phyloP scores from a whole-genome alignment of 2,113 vertebrate genomes.

The Sitta europaea region DNA sequence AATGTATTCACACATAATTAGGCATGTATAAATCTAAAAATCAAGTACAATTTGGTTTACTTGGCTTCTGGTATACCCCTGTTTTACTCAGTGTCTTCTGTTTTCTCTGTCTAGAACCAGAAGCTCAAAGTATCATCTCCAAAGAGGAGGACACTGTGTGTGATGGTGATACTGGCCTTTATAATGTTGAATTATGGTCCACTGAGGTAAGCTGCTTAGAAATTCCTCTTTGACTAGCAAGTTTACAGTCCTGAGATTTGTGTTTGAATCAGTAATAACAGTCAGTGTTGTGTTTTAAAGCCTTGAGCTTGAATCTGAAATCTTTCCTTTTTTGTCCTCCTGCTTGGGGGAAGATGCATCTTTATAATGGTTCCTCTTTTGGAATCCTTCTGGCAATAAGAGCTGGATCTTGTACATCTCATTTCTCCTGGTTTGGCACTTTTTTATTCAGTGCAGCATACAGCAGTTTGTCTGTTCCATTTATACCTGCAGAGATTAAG shows the following conservation, averaged over 20 bases:
- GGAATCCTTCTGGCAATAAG: background rate
- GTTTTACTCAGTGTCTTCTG: background rate
- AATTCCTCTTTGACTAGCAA: background rate
- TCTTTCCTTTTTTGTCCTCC: background rate
- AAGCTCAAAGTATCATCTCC: constrained; percentile 82
- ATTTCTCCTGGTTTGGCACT: background rate
- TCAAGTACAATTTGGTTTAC: background rate
- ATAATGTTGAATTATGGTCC: constrained; percentile 83
- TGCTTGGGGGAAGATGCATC: background rate
- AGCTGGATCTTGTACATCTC: background rate
- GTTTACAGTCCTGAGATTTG: background rate
- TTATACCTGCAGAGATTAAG: background rate
- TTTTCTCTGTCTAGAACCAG: constrained; percentile 77
- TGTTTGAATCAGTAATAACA: background rate
- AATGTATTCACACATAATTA: background rate
- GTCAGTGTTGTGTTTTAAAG: background rate
- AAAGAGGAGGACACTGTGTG: constrained; percentile 87
- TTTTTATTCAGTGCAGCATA: background rate
- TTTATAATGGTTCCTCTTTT: background rate
- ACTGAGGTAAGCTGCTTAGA: constrained; percentile 75
- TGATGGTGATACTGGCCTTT: constrained; percentile 87
- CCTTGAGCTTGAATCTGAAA: background rate
- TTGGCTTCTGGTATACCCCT: background rate
- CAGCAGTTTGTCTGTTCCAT: background rate
- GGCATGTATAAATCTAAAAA: background rate